phyloP scores from a whole-genome alignment of 1,140 invertebrate species.

The Heliconius hewitsoni region DNA sequence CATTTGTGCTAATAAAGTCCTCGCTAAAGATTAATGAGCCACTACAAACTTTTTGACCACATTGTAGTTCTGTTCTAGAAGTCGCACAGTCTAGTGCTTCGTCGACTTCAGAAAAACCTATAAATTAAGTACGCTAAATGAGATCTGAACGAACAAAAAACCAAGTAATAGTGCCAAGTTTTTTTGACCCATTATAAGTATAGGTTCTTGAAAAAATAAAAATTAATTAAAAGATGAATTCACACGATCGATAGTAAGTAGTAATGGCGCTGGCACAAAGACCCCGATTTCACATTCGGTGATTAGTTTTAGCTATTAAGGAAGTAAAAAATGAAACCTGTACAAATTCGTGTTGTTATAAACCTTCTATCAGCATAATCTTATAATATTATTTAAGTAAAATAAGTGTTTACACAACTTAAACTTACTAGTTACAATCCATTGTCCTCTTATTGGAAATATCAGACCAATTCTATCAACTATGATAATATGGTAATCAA shows the following conservation, averaged over 20 bases:
- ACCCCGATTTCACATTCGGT: no score
- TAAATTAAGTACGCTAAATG: not conserved
- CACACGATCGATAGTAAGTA: no score
- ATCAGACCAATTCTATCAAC: not conserved
- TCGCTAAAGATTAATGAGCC: constrained; percentile 6
- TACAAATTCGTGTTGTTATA: no score
- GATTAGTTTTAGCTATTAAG: no score
- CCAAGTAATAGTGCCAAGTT: not conserved
- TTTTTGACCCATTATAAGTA: not conserved
- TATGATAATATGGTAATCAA: not conserved
- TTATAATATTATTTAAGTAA: no score
- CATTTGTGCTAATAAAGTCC: not conserved
- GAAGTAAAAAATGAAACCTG: no score
- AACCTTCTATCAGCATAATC: no score
- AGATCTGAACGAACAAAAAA: not conserved
- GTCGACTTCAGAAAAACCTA: not conserved
- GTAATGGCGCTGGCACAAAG: no score
- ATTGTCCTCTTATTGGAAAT: not conserved
- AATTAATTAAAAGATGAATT: no score
- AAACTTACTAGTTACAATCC: not conserved
- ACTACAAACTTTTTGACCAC: constrained; percentile 3
- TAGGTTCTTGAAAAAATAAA: not conserved
- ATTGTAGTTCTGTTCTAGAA: constrained; percentile 11
- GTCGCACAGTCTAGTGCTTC: not conserved
- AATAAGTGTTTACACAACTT: no score